A percentile compares a stretch with the other conserved stretches of the same genome.
These are phyloP conservation scores for Panagrolaimus sp. DNA, from an alignment of 1,140 invertebrate species.

Conservation along the genomic window DNA sequence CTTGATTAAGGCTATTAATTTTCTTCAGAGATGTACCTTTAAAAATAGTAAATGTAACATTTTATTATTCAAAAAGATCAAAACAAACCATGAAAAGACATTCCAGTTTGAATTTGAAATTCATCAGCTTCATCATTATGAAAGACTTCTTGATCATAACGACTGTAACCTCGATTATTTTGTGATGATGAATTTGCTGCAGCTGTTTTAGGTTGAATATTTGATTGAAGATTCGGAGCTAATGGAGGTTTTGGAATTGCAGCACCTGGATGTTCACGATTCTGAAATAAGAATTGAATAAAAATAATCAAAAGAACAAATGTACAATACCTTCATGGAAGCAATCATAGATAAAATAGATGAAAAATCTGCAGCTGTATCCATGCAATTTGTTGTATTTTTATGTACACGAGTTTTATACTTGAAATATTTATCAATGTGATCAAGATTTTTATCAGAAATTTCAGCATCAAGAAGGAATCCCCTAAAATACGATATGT, in stretches of 20 bases:
- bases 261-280: constrained; percentile 26
- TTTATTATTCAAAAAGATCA: background rate
- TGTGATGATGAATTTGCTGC: background rate
- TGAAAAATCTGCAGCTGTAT: constrained; percentile 4
- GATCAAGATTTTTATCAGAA: constrained; percentile 28
- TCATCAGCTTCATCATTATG: constrained; percentile 43
- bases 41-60: background rate
- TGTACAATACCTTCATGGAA: background rate
- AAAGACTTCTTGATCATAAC: constrained; percentile 57
- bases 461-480: constrained; percentile 13
- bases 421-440: constrained; percentile 30
- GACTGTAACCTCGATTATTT: constrained; percentile 22
- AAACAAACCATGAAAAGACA: constrained; percentile 49
- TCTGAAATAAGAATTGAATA: constrained; percentile 10
- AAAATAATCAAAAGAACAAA: too few relatives aligned
- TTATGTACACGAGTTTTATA: constrained; percentile 33
- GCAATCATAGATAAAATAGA: background rate
- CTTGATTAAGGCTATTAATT: background rate
- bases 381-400: background rate
- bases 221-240: constrained; percentile 10
- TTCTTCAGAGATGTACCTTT: constrained; percentile 13
- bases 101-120: constrained; percentile 54
- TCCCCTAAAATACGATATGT: constrained; percentile 16
- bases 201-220: too few relatives aligned
- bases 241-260: constrained; percentile 18